A percentile compares a stretch with the other conserved stretches of the same genome.
Conservation (phyloP, 2,113 vertebrate species). For the Bufo bufo region DNA sequence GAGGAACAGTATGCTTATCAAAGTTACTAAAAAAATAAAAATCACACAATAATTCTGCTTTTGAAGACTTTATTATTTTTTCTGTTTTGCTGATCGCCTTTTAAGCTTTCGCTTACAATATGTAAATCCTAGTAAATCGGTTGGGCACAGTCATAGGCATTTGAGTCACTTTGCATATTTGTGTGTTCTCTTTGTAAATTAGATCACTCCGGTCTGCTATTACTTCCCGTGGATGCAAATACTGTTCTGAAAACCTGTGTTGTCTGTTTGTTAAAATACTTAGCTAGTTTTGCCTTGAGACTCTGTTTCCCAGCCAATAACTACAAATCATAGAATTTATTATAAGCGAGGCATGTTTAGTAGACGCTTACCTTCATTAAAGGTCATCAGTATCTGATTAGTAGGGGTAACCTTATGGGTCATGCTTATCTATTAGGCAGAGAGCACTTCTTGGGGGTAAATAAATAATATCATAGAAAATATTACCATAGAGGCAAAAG, state of each 20-base stretch:
- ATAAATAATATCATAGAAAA: neutral
- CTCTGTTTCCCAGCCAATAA: neutral
- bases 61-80: neutral
- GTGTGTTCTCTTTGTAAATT: slow-evolving; percentile 47
- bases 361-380: neutral
- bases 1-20: neutral
- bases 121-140: slow-evolving; percentile 30
- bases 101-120: neutral
- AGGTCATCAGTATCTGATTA: neutral
- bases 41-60: neutral
- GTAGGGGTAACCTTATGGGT: too few relatives aligned
- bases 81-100: neutral
- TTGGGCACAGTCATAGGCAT: neutral
- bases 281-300: neutral
- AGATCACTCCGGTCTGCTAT: slow-evolving; percentile 27
- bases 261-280: neutral
- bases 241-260: neutral
- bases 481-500: neutral
- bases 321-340: neutral
- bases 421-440: neutral
- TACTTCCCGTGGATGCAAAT: slow-evolving; percentile 51
- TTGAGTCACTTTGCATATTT: slow-evolving; percentile 48
- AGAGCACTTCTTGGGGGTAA: neutral
- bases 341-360: neutral
- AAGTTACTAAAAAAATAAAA: neutral